Percentiles rank a stretch among this genome's conserved stretches.
These are phyloP conservation scores for Mobula hypostoma DNA, from an alignment of 2,113 vertebrate genomes.

Conservation along the genomic window DNA sequence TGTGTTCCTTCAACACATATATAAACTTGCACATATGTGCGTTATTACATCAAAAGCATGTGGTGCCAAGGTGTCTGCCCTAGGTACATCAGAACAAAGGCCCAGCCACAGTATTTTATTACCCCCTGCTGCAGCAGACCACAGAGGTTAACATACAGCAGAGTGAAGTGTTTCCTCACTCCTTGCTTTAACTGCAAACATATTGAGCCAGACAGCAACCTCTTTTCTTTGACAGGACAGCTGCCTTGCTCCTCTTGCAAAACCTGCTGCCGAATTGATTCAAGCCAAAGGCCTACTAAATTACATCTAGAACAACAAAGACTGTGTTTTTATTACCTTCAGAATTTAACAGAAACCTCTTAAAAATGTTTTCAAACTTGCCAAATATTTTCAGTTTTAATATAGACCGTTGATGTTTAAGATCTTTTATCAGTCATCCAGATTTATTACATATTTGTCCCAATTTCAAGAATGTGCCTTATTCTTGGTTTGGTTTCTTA, in stretches of 20 bases:
- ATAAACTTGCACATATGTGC: conserved; percentile 12
- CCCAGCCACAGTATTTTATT: conserved; percentile 1
- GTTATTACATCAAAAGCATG: conserved; percentile 33
- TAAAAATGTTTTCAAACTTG: conserved; percentile 6
- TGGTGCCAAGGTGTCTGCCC: conserved; percentile 36
- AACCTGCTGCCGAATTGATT: background rate
- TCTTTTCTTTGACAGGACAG: conserved; percentile 7
- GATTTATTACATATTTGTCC: background rate
- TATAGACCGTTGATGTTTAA: background rate
- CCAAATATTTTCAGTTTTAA: conserved; percentile 19
- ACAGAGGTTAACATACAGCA: conserved; percentile 22
- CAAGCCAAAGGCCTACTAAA: background rate
- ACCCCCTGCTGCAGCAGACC: conserved; percentile 29
- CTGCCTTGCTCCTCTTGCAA: background rate
- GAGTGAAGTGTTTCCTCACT: conserved; percentile 34
- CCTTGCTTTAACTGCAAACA: conserved; percentile 25
- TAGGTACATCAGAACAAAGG: conserved; percentile 33
- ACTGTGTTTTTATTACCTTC: background rate
- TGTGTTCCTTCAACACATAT: background rate
- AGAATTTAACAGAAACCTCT: background rate
- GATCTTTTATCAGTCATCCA: background rate
- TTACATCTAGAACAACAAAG: conserved; percentile 21
- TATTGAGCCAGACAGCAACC: conserved; percentile 25
- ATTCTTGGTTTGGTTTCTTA: background rate
- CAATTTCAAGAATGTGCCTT: conserved; percentile 25